Evolutionary conservation across 2,797 vertebrate genomes (phyloP).

Genomic region (Dryobates pubescens): DNA sequence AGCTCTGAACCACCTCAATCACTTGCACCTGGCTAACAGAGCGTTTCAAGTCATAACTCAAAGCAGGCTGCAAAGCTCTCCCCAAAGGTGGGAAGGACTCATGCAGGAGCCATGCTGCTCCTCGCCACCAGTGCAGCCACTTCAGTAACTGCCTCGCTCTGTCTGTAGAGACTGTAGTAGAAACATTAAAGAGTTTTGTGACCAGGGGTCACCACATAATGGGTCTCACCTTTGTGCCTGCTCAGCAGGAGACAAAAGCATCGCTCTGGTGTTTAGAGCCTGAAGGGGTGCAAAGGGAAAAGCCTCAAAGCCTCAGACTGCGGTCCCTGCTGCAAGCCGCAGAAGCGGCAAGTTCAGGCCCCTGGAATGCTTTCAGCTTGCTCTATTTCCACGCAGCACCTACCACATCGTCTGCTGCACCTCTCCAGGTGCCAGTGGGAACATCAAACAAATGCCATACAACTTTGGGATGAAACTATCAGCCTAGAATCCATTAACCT

Average conservation of each 20-base stretch:
- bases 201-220: rapidly evolving
- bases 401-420: rapidly evolving
- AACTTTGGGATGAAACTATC: neutral
- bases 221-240: neutral
- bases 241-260: neutral
- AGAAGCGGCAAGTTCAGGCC: neutral
- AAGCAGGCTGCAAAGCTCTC: neutral
- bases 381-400: neutral
- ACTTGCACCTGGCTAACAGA: neutral
- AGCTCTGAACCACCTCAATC: rapidly evolving
- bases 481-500: neutral
- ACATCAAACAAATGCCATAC: neutral
- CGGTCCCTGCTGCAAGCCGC: rapidly evolving
- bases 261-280: neutral
- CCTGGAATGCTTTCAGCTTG: neutral
- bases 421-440: neutral
- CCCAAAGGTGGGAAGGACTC: neutral
- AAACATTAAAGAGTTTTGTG: neutral
- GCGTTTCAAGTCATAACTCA: neutral
- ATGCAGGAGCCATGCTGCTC: neutral
- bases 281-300: neutral
- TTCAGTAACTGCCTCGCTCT: neutral
- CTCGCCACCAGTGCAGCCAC: neutral
- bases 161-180: neutral
- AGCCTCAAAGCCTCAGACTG: neutral